A percentile compares a stretch with the other conserved stretches of the same genome.
Evolutionary conservation across 2,113 vertebrate species (phyloP).

Genomic region (Brachirus orientalis): DNA sequence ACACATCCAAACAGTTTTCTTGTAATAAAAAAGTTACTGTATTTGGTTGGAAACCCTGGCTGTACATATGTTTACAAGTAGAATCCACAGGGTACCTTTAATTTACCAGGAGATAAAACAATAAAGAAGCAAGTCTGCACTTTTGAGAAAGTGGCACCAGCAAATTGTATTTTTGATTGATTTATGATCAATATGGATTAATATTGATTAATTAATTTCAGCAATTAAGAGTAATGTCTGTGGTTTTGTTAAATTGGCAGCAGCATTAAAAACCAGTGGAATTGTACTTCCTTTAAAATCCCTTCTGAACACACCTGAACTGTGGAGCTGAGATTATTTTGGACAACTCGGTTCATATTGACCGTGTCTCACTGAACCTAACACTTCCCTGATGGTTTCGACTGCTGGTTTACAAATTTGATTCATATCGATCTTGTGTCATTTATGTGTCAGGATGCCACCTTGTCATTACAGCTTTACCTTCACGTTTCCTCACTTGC

Average conservation of each 20-base stretch:
- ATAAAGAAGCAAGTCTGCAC: background rate
- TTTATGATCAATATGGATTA: too few relatives aligned
- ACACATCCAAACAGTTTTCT: background rate
- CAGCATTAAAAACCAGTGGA: background rate
- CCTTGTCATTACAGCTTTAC: constrained; percentile 51
- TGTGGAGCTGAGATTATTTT: too few relatives aligned
- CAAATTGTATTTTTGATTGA: background rate
- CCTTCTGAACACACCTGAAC: background rate
- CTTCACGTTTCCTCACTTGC: constrained; percentile 31
- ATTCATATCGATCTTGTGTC: constrained; percentile 8
- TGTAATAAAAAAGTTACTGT: background rate
- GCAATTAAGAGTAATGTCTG: background rate
- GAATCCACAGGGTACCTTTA: constrained; percentile 5
- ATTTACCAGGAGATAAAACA: background rate
- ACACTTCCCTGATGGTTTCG: constrained; percentile 7
- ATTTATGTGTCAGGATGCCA: constrained; percentile 1
- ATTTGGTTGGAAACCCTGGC: background rate
- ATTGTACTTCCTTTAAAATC: background rate
- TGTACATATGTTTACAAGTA: constrained; percentile 1
- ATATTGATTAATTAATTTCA: background rate
- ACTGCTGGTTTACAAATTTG: constrained; percentile 1
- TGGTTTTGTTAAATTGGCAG: constrained; percentile 20
- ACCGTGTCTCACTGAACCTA: background rate
- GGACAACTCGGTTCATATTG: background rate
- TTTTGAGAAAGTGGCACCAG: background rate